phyloP scores from a whole-genome alignment of 2,888 invertebrate species.

The Stratiomys singularior region DNA sequence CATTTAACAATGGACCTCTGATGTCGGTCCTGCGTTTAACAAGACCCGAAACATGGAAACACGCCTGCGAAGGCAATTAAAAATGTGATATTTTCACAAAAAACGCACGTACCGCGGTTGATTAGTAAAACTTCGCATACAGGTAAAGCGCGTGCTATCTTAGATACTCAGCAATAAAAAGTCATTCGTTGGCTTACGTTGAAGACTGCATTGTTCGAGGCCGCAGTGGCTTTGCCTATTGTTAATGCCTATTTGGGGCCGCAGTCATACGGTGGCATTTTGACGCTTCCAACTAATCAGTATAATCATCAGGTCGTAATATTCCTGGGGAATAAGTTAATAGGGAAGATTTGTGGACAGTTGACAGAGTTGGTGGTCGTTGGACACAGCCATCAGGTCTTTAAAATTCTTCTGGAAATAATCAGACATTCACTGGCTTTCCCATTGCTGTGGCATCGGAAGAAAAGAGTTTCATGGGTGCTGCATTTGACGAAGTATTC shows the following conservation, averaged over 20 bases:
- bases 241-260: constrained; percentile 20
- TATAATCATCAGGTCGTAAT: constrained; percentile 41
- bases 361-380: constrained; percentile 27
- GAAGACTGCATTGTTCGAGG: neutral
- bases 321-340: constrained; percentile 40
- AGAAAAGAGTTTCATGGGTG: too few species aligned
- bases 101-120: constrained; percentile 33
- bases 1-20: constrained; percentile 38
- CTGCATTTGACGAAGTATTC: too few species aligned
- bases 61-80: constrained; percentile 36
- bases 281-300: constrained; percentile 46
- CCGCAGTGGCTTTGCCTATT: neutral
- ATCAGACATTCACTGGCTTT: neutral
- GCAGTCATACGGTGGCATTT: constrained; percentile 35
- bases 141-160: constrained; percentile 44
- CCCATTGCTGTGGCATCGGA: neutral
- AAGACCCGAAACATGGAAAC: constrained; percentile 10
- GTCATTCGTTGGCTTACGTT: neutral
- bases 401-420: neutral
- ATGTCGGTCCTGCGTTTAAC: neutral
- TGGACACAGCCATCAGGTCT: neutral
- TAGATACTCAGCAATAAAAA: constrained; percentile 3
- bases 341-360: constrained; percentile 19
- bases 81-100: constrained; percentile 27
- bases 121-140: constrained; percentile 40